phyloP scores from a whole-genome alignment of 2,113 vertebrate species.

The Syngnathoides biaculeatus region DNA sequence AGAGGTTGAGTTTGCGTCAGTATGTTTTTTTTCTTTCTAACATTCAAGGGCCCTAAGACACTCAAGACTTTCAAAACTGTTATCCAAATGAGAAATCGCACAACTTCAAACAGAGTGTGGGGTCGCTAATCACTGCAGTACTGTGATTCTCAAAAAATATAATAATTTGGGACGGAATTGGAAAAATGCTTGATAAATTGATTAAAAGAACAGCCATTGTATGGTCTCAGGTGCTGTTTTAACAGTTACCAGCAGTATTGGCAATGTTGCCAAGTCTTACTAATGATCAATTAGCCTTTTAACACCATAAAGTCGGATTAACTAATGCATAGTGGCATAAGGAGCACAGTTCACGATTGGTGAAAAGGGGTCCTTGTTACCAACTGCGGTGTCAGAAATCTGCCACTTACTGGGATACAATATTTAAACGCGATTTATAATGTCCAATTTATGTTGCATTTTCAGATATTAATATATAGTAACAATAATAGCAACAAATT shows the following conservation, averaged over 20 bases:
- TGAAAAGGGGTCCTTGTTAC: neutral
- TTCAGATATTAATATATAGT: too few species aligned
- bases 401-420: neutral
- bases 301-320: neutral
- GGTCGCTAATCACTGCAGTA: too few species aligned
- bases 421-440: too few species aligned
- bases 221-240: neutral
- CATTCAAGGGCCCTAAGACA: neutral
- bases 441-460: too few species aligned
- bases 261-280: neutral
- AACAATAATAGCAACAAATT: too few species aligned
- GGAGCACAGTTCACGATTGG: neutral
- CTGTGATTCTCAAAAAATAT: too few species aligned
- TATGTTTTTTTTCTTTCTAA: neutral
- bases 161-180: too few species aligned
- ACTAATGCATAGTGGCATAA: neutral
- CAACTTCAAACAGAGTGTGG: too few species aligned
- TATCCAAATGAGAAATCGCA: too few species aligned
- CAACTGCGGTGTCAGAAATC: neutral
- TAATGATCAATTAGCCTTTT: conserved; percentile 1
- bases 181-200: neutral
- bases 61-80: too few species aligned
- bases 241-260: neutral
- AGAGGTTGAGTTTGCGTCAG: neutral
- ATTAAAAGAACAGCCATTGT: neutral